Base-by-base conservation (phyloP, 2,113 vertebrate genomes). In the Papio anubis region DNA sequence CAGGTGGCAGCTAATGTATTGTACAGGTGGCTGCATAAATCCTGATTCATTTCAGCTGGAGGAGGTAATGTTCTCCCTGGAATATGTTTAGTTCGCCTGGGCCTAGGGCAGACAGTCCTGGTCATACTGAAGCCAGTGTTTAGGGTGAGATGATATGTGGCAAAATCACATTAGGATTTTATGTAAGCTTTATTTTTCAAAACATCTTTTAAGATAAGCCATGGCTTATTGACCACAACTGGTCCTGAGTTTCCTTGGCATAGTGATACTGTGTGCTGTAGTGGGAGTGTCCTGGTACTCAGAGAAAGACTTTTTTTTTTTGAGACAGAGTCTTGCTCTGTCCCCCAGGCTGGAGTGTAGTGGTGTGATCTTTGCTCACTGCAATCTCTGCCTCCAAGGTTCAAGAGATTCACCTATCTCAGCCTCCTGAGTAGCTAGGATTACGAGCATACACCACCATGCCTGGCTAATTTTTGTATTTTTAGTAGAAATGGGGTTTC, bases 1-100 rank as follows among this genome's bases (percentile, higher is more conserved):
- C 97, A 95, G 97, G 94, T 89, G 93, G 86, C 66, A 35, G 66
- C 88, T 94, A 90, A 90, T 96, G 59, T 48, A 76, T 66, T 95
- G 50, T 27, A 59, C 94, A 97, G 90, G 95, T 93, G 97, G 88
- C 81, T 82, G 57, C 72, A 85, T 95, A 98, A 96, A 96, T 96
- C 82, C 59, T 96, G 88, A 81, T 97, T 90, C 50, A 87, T 95
- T 95, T 96, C 64, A 20, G 93, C 50, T 79, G 40, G 87, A 94
- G 55, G 73, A 84, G n/a, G 72, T 4, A 48, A 55, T 0, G 1
- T 78, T 55, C 90, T 66, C 87, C 48, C 76, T 52, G 82, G 68
- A 70, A 72, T 16, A 3, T 1, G 3, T n/a, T 81, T 92, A 50
- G 50, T 76, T 90, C 55, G 48, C 12, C 25, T n/a, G 64, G 27